Evolutionary conservation across 2,797 vertebrate species (phyloP), one percentile per base, ranked within the genome.

Genomic region (Pipistrellus nathusii): DNA sequence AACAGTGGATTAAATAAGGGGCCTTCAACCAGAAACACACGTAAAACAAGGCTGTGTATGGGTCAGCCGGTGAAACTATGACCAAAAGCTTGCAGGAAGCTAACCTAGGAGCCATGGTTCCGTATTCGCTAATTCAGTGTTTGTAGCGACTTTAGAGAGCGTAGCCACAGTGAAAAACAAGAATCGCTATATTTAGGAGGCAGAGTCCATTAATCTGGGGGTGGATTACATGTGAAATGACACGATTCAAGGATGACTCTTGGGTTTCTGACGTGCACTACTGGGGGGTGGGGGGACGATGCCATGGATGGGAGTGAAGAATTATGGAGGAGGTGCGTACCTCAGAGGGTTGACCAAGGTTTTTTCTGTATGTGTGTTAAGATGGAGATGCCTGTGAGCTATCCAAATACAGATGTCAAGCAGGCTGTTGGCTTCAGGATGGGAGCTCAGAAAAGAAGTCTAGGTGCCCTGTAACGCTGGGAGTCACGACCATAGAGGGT

Each of bases 21-120:
- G 8, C 55, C 46, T 76, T 85, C 46, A 55, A 72, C 51, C 53
- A 94, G 72, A 94, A 91, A 86, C 80, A 86, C 48, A 73, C 14
- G 7, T 25, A 32, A 59, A 68, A 64, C 59, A 68, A 57, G n/a
- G 72, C 59, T 48, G 62, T 1, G 25, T 46, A 84, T 44, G 72
- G 88, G 85, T 78, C n/a, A 2, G 57, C 5, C 46, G 86, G 83
- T 7, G 13, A 78, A 91, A 68, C 86, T 69, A 82, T 3, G 59
- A 57, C 57, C 75, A 83, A 21, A 75, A 64, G 12, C 44, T 73
- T 20, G 1, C 13, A 76, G 64, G 35, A 80, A 83, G 64, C 41
- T 57, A 91, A 66, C 32, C 23, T 46, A 23, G 57, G 44, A 78
- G 25, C 25, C 20, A 41, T 25, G 64, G 81, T 8, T 71, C 71